Base-by-base conservation (phyloP, 2,113 vertebrate genomes). In the Sinocyclocheilus anophthalmus region DNA sequence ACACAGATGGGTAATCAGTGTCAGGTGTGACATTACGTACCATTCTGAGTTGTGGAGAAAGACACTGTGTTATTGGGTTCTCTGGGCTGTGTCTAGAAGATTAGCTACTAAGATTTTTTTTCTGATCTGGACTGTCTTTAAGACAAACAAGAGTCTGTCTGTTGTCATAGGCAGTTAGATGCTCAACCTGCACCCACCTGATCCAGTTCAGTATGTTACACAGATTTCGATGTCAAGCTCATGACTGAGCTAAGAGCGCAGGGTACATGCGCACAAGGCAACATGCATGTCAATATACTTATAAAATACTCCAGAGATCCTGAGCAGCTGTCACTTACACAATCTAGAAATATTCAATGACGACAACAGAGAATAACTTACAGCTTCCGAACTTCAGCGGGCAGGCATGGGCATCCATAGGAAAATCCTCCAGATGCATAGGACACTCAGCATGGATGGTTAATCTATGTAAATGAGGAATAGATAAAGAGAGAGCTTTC, bases 401-500 rank as follows among this genome's bases (percentile, higher is more conserved):
- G 91, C 98, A 99, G 81, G 97, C 97, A 1, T 99, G 98, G 26
- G 97, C 96, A 42, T 99, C 98, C 98, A 99, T 99, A 0, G 98
- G 98, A 92, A 99, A 99, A 89, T 99, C 97, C 92, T 99, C 98
- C 93, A 99, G 94, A 91, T 99, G 97, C 98, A 99, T 99, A 63
- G 98, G 98, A 78, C 98, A 99, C 92, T 99, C 98, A 0, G 98
- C 98, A 37, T 99, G 97, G 88, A 99, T 99, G 6, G 98, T 99
- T 90, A 99, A 92, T 92, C 98, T 99, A 86, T 76, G 86, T 87
- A 63, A 91, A 50, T 33, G 45, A 78, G 10, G 50, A 79, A 70
- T 9, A 75, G 20, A 76, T 5, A 42, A 3, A 53, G 4, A 42
- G 4, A 53, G 7, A 76, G 11, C 20, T 75, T 75, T 75, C 11